A percentile compares a stretch with the other conserved stretches of the same genome.
Conservation (phyloP, 1,140 invertebrate genomes). For the Drosophila takahashii region DNA sequence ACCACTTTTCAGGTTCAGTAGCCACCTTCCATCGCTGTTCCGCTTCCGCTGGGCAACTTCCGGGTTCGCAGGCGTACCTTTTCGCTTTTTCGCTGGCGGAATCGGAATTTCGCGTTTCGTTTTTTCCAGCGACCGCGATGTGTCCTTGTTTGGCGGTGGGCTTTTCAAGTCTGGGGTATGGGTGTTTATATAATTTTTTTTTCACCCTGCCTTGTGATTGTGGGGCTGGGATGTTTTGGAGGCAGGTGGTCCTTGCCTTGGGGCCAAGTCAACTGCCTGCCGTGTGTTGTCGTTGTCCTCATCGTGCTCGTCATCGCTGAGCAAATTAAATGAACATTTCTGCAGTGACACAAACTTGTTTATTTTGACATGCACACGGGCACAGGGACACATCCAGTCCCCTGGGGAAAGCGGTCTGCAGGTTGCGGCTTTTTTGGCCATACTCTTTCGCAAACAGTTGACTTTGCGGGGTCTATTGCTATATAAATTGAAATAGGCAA, state of each 20-base stretch:
- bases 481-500: neutral
- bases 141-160: slow-evolving; percentile 34
- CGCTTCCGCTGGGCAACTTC: slow-evolving; percentile 51
- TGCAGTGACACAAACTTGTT: slow-evolving; percentile 83
- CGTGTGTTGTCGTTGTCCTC: slow-evolving; percentile 36
- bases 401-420: slow-evolving; percentile 10
- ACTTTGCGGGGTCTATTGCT: neutral
- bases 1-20: slow-evolving; percentile 84
- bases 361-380: slow-evolving; percentile 79
- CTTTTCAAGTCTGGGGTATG: neutral
- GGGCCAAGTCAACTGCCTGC: slow-evolving; percentile 2
- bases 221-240: slow-evolving; percentile 1
- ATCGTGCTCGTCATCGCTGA: slow-evolving; percentile 54
- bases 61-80: slow-evolving; percentile 24
- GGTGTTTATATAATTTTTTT: neutral
- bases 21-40: slow-evolving; percentile 59
- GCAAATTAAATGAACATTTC: slow-evolving; percentile 82
- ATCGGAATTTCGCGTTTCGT: slow-evolving; percentile 50
- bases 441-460: slow-evolving; percentile 22
- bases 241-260: slow-evolving; percentile 14
- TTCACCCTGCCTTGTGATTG: neutral
- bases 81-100: slow-evolving; percentile 32
- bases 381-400: slow-evolving; percentile 33
- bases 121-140: slow-evolving; percentile 44
- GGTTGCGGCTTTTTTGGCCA: slow-evolving; percentile 9